Evolutionary conservation across 1,140 invertebrate genomes (phyloP), one percentile per base, ranked within the genome.

Genomic region (Lordiphosa collinella): DNA sequence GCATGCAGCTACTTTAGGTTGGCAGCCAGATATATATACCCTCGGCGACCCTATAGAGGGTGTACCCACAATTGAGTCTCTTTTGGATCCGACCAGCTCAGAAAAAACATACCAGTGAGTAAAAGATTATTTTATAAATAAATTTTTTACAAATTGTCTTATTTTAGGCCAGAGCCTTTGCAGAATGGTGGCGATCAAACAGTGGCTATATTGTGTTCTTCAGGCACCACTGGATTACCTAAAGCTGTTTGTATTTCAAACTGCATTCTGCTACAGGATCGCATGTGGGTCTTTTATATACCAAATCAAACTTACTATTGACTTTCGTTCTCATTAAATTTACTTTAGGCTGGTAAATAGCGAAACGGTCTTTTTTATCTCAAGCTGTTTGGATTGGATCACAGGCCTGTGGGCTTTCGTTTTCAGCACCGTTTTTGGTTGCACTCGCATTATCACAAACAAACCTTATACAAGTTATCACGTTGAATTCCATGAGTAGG

Each of bases 161-260:
- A 9, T 47, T 16, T 2, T 32, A 86, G 82, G 31, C 72, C 80
- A 1, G 48, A 64, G 2, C 37, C 57, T 1, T 14, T 86, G 35
- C 43, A 40, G 7, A 34, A 55, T 1, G 85, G 78, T 5, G 56
- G 43, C 1, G 67, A 73, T 10, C 73, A 86, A 52, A 80, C 76
- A 4, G 54, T 79, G 14, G 64, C 79, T 3, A 88, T 91, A 37
- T 57, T 90, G 0, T 90, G 76, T 25, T 92, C 94, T 0, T 94
- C 93, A 46, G 94, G 94, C 6, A 95, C 94, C 7, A 95, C 94
- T 16, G 94, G 95, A 53, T 79, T 92, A 34, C 94, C 95, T 2
- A 96, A 96, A 89, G 94, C 94, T 34, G 95, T 95, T 1, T 91
- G 92, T 84, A 74, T 95, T 1, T 93, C 93, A 1, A 94, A 95